Evolutionary conservation across 2,797 vertebrate species (phyloP).

Genomic region (Alcedo atthis): DNA sequence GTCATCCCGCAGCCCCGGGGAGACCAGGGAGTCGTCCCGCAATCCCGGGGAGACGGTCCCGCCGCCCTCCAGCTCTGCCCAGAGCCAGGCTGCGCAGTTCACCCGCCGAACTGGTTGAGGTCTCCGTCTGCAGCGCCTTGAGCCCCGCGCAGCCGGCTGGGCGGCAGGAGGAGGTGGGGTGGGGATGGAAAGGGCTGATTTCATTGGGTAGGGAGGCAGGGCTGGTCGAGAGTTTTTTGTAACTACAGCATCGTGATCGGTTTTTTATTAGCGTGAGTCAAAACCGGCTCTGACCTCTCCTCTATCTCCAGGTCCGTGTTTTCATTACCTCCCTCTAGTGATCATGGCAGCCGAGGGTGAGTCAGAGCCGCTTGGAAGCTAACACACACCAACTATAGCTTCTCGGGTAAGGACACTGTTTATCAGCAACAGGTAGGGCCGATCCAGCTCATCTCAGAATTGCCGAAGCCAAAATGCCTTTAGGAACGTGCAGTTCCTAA

Average conservation of each 20-base stretch:
- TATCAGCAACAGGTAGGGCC: neutral
- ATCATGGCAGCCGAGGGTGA: neutral
- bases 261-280: neutral
- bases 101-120: neutral
- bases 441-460: neutral
- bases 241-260: neutral
- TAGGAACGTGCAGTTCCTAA: neutral
- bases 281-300: neutral
- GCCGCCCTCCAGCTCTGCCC: too few relatives aligned
- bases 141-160: too few relatives aligned
- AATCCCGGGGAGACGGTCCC: too few relatives aligned
- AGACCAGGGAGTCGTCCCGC: too few relatives aligned
- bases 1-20: too few relatives aligned
- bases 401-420: neutral
- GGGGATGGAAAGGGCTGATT: neutral
- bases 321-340: neutral
- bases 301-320: neutral
- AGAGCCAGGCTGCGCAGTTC: too few relatives aligned
- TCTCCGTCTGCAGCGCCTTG: too few relatives aligned
- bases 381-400: neutral
- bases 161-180: neutral
- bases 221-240: neutral
- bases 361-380: neutral
- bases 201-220: neutral
- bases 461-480: neutral